phyloP scores from a whole-genome alignment of 2,113 vertebrate genomes.

The Mastomys coucha region DNA sequence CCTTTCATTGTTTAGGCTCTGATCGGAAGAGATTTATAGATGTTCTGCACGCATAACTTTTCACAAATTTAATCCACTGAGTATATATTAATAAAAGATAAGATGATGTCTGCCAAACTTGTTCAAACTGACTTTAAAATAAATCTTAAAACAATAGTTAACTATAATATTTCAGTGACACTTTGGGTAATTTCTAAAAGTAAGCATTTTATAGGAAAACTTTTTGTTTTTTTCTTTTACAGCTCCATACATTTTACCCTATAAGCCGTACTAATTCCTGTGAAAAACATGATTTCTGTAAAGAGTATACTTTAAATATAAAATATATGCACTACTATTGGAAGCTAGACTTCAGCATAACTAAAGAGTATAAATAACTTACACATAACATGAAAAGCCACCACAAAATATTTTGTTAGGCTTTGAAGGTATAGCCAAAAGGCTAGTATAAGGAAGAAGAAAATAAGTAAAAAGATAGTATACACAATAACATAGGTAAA shows the following conservation, averaged over 20 bases:
- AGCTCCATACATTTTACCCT: neutral
- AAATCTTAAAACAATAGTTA: neutral
- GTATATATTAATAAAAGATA: constrained; percentile 59
- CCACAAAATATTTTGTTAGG: constrained; percentile 17
- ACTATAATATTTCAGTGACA: neutral
- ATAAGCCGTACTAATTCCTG: neutral
- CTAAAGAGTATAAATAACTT: neutral
- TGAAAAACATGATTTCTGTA: constrained; percentile 15
- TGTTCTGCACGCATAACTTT: neutral
- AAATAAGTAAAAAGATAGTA: neutral
- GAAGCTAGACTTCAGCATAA: constrained; percentile 6
- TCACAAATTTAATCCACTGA: constrained; percentile 47
- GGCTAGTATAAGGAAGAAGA: neutral
- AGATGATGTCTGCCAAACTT: constrained; percentile 12
- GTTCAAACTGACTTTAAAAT: constrained; percentile 48
- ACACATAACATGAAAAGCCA: neutral
- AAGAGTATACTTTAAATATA: constrained; percentile 6
- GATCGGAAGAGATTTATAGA: neutral
- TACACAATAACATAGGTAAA: neutral
- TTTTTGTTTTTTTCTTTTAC: neutral
- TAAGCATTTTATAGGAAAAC: neutral
- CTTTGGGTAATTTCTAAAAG: neutral
- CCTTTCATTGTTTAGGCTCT: constrained; percentile 36
- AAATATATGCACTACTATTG: neutral
- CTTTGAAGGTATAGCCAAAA: constrained; percentile 10